Evolutionary conservation across 2,797 vertebrate species (phyloP), one percentile per base, ranked within the genome.

Genomic region (Coranthus polyacanthus): DNA sequence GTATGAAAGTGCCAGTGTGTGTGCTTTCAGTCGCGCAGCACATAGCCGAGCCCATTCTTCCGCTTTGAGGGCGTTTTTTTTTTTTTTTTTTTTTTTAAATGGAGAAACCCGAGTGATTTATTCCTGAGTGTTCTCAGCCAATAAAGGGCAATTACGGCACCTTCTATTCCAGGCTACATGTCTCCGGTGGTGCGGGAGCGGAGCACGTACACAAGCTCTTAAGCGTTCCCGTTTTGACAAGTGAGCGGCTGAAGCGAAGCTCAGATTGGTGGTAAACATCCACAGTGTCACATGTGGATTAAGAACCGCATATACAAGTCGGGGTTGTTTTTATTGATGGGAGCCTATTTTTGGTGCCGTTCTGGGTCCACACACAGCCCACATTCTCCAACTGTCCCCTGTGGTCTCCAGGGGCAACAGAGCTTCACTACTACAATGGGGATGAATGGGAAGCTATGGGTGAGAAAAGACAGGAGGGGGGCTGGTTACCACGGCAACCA

Each of bases 381-480:
- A 60, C 93, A 94, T 94, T 93, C 92, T 87, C 73, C 68, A 77
- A 74, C 69, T 68, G 61, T 83, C 86, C 81, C 85, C 86, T 60
- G 78, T 68, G 55, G 87, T 95, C 79, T 92, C 93, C 81, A 62
- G 44, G 82, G 87, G 91, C 81, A 89, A 94, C 93, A 12, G 60
- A 77, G 92, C 92, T 88, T 74, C 79, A 72, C 89, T 51, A 85
- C 88, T 74, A 84, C 92, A 88, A 93, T 91, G 81, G 91, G 61
- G 76, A 92, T 94, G 93, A 94, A 94, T 93, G 86, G 72, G 84
- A 80, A 79, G 81, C 88, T 78, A 61, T 53, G 81, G 76, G 84
- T 85, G 86, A 83, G 87, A 86, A 78, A 84, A 81, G 83, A 85
- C 83, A 76, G 65, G 78, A 6, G 60, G 78, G 79, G 83, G 83